These are phyloP conservation scores for Aleiodes sp. DNA, from an alignment of 1,140 invertebrate genomes.

Conservation along the genomic window DNA sequence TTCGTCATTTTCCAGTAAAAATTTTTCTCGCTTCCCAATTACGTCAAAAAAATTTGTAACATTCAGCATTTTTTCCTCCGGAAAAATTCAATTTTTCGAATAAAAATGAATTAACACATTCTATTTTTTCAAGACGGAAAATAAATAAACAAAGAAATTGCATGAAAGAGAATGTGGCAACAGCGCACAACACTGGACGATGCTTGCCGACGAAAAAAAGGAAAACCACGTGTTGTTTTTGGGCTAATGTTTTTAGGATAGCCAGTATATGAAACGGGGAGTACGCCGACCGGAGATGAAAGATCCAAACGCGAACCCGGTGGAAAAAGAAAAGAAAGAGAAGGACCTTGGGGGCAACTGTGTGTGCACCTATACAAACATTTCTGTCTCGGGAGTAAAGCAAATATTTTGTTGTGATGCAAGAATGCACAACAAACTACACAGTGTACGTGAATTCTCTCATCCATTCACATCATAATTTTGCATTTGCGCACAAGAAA, in stretches of 20 bases:
- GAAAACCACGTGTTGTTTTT: slow-evolving; percentile 54
- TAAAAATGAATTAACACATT: too few species aligned
- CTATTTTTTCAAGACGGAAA: too few species aligned
- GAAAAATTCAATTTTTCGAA: too few species aligned
- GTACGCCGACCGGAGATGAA: slow-evolving; percentile 44
- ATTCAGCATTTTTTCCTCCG: too few species aligned
- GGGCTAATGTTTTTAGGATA: slow-evolving; percentile 50
- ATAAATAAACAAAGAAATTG: neutral
- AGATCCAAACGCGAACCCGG: slow-evolving; percentile 39
- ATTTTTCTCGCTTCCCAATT: too few species aligned
- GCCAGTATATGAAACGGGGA: slow-evolving; percentile 46
- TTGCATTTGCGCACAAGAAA: too few species aligned
- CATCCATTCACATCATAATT: neutral
- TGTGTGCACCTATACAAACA: slow-evolving; percentile 58
- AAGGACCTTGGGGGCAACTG: slow-evolving; percentile 47
- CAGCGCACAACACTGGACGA: neutral
- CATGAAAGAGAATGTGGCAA: slow-evolving; percentile 10
- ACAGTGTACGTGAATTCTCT: neutral
- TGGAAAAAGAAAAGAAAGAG: slow-evolving; percentile 27
- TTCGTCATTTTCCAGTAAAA: too few species aligned
- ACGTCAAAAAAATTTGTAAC: too few species aligned
- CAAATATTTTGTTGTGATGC: slow-evolving; percentile 63
- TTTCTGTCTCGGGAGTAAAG: slow-evolving; percentile 46
- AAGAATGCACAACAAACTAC: slow-evolving; percentile 54
- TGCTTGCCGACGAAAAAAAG: neutral